Evolutionary conservation across 1,140 invertebrate species (phyloP).

Genomic region (Diorhabda carinulata): DNA sequence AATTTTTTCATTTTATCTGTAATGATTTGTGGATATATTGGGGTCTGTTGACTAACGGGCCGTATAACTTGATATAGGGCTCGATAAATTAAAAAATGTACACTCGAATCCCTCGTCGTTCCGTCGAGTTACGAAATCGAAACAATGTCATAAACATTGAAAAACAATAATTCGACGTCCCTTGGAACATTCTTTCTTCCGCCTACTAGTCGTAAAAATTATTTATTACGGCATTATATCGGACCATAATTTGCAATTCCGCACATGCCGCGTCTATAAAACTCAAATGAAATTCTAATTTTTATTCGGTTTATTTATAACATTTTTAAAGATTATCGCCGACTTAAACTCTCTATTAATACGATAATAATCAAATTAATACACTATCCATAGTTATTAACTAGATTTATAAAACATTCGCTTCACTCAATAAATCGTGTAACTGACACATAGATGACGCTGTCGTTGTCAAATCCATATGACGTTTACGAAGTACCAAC

Average conservation of each 20-base stretch:
- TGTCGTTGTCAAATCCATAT: too few relatives aligned
- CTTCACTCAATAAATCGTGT: too few relatives aligned
- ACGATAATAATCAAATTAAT: too few relatives aligned
- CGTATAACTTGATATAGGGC: constrained; percentile 49
- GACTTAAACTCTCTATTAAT: too few relatives aligned
- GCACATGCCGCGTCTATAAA: constrained; percentile 13
- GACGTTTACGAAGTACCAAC: too few relatives aligned
- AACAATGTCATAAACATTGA: constrained; percentile 52
- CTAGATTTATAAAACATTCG: too few relatives aligned
- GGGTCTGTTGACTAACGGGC: constrained; percentile 42
- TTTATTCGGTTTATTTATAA: neutral
- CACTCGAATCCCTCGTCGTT: constrained; percentile 36
- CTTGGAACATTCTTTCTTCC: constrained; percentile 36
- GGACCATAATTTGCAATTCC: constrained; percentile 15
- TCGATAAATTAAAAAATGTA: constrained; percentile 53
- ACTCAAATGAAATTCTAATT: constrained; percentile 16
- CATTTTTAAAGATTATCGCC: too few relatives aligned
- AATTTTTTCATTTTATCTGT: constrained; percentile 42
- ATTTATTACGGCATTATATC: constrained; percentile 31
- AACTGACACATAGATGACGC: too few relatives aligned
- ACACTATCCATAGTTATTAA: too few relatives aligned
- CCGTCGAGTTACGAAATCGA: constrained; percentile 51
- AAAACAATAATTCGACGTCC: constrained; percentile 50
- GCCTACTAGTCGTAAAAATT: constrained; percentile 39
- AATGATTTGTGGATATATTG: constrained; percentile 42